Base-by-base conservation (phyloP, 2,797 vertebrate species). In the Spinibarbus caldwelli region DNA sequence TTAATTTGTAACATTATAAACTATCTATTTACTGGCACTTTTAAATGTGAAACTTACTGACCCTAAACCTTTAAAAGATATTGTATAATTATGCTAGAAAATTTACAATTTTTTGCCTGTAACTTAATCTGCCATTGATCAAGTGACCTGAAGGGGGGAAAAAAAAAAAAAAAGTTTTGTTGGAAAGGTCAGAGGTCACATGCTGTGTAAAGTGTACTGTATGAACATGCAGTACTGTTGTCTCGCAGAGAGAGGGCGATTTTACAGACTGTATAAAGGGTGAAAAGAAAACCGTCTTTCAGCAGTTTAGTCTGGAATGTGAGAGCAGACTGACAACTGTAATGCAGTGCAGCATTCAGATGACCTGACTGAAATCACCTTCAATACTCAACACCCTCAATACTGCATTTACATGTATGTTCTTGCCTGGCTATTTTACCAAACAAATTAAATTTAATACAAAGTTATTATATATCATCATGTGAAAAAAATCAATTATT, bases 291-390 rank as follows among this genome's bases (percentile, higher is more conserved):
- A 6, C 10, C 17, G 14, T 6, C 29, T 38, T 41, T 52, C 34
- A 66, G 41, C 78, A 79, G 31, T 84, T 29, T n/a, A 29, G 68
- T 81, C 52, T 89, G 88, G 91, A 91, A 94, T 91, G 84, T 92
- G 62, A 79, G 86, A 90, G 4, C 86, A 90, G 88, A 66, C 64
- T 92, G 91, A 92, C 92, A 93, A 91, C 67, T 86, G 67, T 72
- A 81, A 31, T 72, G 57, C 6, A 17, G 36, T 38, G 52, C 49
- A 26, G 52, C 36, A 10, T 29, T 43, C 23, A 36, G 15, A 34
- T 47, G 8, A 17, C 34, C 34, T 78, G 12, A 15, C 38, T 77
- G 75, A 77, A 7, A 23, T n/a, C n/a, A n/a, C n/a, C n/a, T n/a
- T n/a, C n/a, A n/a, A n/a, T n/a, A n/a, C n/a, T n/a, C n/a, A n/a